Evolutionary conservation across 2,888 invertebrate species (phyloP).

Genomic region (Conops quadrifasciatus): DNA sequence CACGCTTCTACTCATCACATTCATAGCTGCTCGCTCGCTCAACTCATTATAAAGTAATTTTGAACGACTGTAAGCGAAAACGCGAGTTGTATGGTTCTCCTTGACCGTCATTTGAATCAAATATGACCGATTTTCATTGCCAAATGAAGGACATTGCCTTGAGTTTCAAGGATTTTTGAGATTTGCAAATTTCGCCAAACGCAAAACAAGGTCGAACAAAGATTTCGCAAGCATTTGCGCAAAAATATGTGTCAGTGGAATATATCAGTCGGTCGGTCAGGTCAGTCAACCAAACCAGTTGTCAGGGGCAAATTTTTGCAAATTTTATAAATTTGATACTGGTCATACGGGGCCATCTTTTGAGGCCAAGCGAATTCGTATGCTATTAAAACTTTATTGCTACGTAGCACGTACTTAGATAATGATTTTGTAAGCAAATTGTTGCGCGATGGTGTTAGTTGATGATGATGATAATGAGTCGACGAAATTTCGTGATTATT

Average conservation of each 20-base stretch:
- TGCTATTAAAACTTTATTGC: too few relatives aligned
- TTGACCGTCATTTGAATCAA: slow-evolving; percentile 56
- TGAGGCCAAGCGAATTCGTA: too few relatives aligned
- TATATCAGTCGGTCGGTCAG: slow-evolving; percentile 22
- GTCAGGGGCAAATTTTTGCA: slow-evolving; percentile 45
- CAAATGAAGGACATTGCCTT: slow-evolving; percentile 59
- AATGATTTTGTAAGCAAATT: too few relatives aligned
- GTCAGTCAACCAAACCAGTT: too few relatives aligned
- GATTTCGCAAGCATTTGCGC: slow-evolving; percentile 31
- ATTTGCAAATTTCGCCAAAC: slow-evolving; percentile 47
- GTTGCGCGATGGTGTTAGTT: too few relatives aligned
- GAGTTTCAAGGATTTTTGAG: slow-evolving; percentile 57
- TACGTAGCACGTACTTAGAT: too few relatives aligned
- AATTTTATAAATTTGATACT: slow-evolving; percentile 22
- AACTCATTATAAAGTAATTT: too few relatives aligned
- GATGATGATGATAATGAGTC: background rate
- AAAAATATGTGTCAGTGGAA: too few relatives aligned
- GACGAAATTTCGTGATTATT: background rate
- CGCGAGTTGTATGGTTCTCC: slow-evolving; percentile 46
- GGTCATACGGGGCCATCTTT: background rate
- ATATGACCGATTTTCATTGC: slow-evolving; percentile 51
- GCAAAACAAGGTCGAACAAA: slow-evolving; percentile 43
- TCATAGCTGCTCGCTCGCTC: too few relatives aligned
- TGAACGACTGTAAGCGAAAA: slow-evolving; percentile 37
- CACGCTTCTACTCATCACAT: too few relatives aligned